Percentiles rank a stretch among this genome's conserved stretches.
These are phyloP conservation scores for Sphaerophoria taeniata DNA, from an alignment of 2,888 invertebrate genomes.

Conservation along the genomic window DNA sequence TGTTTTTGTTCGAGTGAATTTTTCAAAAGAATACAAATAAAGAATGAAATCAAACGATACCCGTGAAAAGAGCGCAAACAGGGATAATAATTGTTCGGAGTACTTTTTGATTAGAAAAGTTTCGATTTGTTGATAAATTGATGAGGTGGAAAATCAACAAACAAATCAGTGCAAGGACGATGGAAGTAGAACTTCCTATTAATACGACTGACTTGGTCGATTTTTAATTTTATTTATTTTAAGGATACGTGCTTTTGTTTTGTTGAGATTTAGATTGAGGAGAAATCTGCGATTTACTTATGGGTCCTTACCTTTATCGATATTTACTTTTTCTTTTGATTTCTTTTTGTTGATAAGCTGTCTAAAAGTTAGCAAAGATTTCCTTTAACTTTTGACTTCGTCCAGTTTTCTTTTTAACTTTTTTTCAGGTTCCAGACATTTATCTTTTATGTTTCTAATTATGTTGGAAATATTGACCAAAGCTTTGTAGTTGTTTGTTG, in stretches of 20 bases:
- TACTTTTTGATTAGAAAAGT: constrained; percentile 70
- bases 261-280: background rate
- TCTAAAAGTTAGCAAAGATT: background rate
- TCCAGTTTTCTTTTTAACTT: too few species aligned
- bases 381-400: too few species aligned
- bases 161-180: too few species aligned
- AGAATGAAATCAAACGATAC: constrained; percentile 7
- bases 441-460: too few species aligned
- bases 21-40: too few species aligned
- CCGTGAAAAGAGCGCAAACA: background rate
- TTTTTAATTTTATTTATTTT: constrained; percentile 29
- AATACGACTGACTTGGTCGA: constrained; percentile 23
- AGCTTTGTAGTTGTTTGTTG: too few species aligned
- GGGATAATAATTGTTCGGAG: background rate
- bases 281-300: background rate
- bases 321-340: background rate
- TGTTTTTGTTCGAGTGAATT: background rate
- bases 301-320: constrained; percentile 1
- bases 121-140: constrained; percentile 62
- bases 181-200: background rate
- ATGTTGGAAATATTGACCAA: too few species aligned
- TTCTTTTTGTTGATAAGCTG: background rate
- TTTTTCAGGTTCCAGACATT: too few species aligned
- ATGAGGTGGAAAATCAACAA: too few species aligned
- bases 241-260: background rate